phyloP scores from a whole-genome alignment of 2,888 invertebrate species.

The Aphidoletes aphidimyza region DNA sequence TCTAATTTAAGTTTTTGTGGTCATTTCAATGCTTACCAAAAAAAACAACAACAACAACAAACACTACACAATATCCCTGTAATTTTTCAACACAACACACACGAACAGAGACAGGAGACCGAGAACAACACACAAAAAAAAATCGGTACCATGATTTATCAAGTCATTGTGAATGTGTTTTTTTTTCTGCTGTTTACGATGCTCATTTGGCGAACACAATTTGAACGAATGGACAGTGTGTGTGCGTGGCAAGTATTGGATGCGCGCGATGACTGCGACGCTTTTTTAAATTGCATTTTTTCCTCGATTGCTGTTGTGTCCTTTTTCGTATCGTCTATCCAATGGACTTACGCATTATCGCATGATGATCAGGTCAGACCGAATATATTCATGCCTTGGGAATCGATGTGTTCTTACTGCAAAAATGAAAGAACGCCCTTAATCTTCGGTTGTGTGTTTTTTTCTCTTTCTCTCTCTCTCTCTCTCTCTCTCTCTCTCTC shows the following conservation, averaged over 20 bases:
- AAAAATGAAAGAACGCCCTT: slow-evolving; percentile 40
- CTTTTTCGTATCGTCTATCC: slow-evolving; percentile 39
- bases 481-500: too few relatives aligned
- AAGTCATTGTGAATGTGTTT: slow-evolving; percentile 44
- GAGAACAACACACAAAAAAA: not conserved
- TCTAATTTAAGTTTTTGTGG: slow-evolving; percentile 51
- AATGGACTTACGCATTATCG: slow-evolving; percentile 17
- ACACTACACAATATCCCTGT: slow-evolving; percentile 1
- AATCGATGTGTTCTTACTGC: not conserved
- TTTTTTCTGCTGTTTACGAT: slow-evolving; percentile 43
- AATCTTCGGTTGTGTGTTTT: too few relatives aligned
- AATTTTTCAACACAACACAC: not conserved
- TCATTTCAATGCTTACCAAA: slow-evolving; percentile 18
- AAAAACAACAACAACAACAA: too few relatives aligned
- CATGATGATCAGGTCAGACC: slow-evolving; percentile 48
- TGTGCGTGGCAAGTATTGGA: not conserved
- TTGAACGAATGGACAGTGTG: not conserved
- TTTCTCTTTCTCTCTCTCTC: too few relatives aligned
- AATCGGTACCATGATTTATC: not conserved
- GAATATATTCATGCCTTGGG: slow-evolving; percentile 45
- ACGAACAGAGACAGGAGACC: not conserved
- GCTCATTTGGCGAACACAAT: slow-evolving; percentile 35
- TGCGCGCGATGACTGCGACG: slow-evolving; percentile 41
- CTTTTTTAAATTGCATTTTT: slow-evolving; percentile 51
- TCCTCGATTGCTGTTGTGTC: slow-evolving; percentile 43